These are phyloP conservation scores for Hydrozoanthus tunicans DNA, from an alignment of 64 coral and sea anemone species.

Conservation along the genomic window DNA sequence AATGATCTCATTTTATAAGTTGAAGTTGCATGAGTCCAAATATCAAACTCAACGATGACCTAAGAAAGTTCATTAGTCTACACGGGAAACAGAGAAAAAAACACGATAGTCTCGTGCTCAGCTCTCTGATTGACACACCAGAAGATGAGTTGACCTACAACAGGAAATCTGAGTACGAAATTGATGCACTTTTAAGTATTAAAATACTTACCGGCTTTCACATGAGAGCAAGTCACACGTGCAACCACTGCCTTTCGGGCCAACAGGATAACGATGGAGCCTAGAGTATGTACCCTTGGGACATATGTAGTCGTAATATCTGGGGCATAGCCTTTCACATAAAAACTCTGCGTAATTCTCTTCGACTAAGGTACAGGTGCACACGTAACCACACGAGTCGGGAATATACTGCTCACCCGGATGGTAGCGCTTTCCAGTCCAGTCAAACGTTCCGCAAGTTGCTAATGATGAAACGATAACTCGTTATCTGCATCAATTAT, in stretches of 20 bases:
- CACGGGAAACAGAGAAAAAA: no score
- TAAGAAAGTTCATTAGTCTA: no score
- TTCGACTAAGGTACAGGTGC: constrained; percentile 25
- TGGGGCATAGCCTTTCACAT: constrained; percentile 21
- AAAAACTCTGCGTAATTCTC: constrained; percentile 44
- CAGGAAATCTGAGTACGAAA: neutral
- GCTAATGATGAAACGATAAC: neutral
- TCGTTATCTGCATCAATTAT: neutral
- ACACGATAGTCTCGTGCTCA: no score
- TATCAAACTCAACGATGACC: no score
- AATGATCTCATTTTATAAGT: no score
- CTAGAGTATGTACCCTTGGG: constrained; percentile 7
- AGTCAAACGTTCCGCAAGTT: neutral
- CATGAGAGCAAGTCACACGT: neutral
- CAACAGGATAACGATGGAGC: constrained; percentile 13
- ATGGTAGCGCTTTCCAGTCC: neutral
- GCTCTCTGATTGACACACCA: no score
- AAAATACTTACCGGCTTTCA: neutral
- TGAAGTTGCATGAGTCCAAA: no score
- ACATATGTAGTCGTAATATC: constrained; percentile 23
- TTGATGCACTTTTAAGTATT: neutral
- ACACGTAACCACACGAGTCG: constrained; percentile 27
- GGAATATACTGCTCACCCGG: constrained; percentile 30
- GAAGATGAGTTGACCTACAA: no score
- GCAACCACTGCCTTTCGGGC: constrained; percentile 21